Evolutionary conservation across 2,888 invertebrate species (phyloP), one percentile per base, ranked within the genome.

Genomic region (Diarsia brunnea): DNA sequence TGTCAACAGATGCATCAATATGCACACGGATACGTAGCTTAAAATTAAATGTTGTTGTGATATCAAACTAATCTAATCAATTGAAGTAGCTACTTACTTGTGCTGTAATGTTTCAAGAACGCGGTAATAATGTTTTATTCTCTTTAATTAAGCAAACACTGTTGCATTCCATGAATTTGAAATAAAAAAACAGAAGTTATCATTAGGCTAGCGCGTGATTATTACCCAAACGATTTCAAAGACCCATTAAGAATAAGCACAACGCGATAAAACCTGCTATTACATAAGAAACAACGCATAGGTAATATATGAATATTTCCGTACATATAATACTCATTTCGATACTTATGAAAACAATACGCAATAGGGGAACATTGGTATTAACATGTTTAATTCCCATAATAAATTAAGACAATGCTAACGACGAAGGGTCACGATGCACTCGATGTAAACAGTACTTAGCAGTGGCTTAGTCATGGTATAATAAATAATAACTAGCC

Each of bases 401-500:
- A 74, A 21, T 72, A 75, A 55, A 78, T 75, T 69, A 67, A 67
- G 78, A 70, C 53, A 74, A 78, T 61, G 21, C 75, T 43, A 51
- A 71, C 51, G 12, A 45, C 24, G 31, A 75, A 69, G 75, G 74
- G 69, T 72, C 73, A 79, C 82, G 49, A 73, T 82, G 47, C 63
- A 61, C n/a, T 58, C 24, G 61, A 51, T n/a, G 55, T 74, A 71
- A 24, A 63, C 43, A 63, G 43, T 63, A 63, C 16, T n/a, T 4
- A 68, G 79, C 75, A 78, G 68, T 71, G 61, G 67, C 74, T 86
- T 84, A 86, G 79, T 84, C 82, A 78, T 80, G 69, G 58, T 69
- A 64, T 72, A 75, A 70, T 60, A 77, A 78, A 58, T 74, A 77
- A 72, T 76, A 79, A 61, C 70, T 67, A 70, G 67, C 55, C 43